Evolutionary conservation across 2,797 vertebrate genomes (phyloP).

Genomic region (Epinephelus coioides): DNA sequence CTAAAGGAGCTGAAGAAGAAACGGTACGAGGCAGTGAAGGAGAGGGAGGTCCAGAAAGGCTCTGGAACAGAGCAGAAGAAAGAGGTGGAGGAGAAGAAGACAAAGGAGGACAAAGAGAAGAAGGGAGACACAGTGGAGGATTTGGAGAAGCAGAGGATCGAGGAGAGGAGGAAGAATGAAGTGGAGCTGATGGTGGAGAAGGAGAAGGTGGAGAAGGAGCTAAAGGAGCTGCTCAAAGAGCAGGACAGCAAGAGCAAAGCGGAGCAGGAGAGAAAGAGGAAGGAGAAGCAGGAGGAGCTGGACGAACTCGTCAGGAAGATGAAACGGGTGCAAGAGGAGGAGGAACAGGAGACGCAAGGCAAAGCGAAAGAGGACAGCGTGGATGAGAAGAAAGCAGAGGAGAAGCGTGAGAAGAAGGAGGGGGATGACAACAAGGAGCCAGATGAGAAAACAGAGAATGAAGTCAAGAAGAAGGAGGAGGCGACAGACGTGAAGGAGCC

Average conservation of each 20-base stretch:
- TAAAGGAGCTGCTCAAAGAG: constrained; percentile 72
- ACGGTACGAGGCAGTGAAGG: constrained; percentile 72
- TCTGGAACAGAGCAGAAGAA: constrained; percentile 42
- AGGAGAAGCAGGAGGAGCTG: constrained; percentile 84
- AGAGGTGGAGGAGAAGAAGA: constrained; percentile 47
- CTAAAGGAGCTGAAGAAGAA: constrained; percentile 82
- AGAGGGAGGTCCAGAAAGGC: constrained; percentile 62
- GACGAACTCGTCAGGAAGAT: constrained; percentile 82
- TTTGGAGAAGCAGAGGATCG: constrained; percentile 64
- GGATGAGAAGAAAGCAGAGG: neutral
- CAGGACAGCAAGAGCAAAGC: constrained; percentile 68
- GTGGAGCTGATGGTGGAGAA: constrained; percentile 81
- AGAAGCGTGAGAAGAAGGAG: constrained; percentile 48
- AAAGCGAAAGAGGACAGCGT: constrained; percentile 36
- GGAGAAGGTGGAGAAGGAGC: constrained; percentile 80
- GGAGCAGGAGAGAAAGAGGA: constrained; percentile 76
- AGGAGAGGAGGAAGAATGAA: constrained; percentile 74
- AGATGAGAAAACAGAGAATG: constrained; percentile 37
- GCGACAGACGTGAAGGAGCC: constrained; percentile 71
- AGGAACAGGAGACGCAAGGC: constrained; percentile 49
- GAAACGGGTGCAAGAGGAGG: constrained; percentile 73
- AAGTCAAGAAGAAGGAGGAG: constrained; percentile 40
- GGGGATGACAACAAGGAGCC: constrained; percentile 29
- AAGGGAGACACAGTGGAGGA: constrained; percentile 43
- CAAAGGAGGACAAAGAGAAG: constrained; percentile 33